Percentiles rank a stretch among this genome's conserved stretches.
Conservation (phyloP, 2,888 invertebrate species). For the Pseudanteris insignis region DNA sequence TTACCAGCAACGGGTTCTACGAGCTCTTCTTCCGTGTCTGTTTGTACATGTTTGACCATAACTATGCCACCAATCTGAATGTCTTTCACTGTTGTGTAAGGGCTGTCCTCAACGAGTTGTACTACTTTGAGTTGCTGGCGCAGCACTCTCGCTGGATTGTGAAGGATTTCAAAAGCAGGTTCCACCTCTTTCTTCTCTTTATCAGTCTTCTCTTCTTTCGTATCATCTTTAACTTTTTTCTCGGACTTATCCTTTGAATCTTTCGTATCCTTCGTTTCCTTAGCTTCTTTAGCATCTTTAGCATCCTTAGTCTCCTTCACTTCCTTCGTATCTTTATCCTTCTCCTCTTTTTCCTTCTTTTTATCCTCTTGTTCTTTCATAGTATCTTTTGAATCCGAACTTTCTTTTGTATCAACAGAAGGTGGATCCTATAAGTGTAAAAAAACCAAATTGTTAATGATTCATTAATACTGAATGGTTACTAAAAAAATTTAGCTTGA, state of each 20-base stretch:
- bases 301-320: conserved; percentile 58
- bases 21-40: conserved; percentile 81
- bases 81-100: conserved; percentile 89
- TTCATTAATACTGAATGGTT: no score
- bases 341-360: conserved; percentile 64
- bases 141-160: conserved; percentile 94
- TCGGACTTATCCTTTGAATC: conserved; percentile 64
- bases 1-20: conserved; percentile 91
- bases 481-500: conserved; percentile 1
- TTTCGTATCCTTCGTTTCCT: conserved; percentile 66
- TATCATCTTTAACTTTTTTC: conserved; percentile 66
- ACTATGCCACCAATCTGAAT: conserved; percentile 95
- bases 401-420: conserved; percentile 55
- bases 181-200: conserved; percentile 86
- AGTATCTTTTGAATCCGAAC: conserved; percentile 57
- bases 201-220: conserved; percentile 65
- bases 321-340: conserved; percentile 61
- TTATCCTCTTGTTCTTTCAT: conserved; percentile 63
- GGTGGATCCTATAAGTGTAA: not conserved
- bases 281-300: conserved; percentile 61
- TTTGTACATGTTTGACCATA: conserved; percentile 87
- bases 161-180: conserved; percentile 87
- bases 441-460: no score
- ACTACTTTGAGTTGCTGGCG: conserved; percentile 87
- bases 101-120: conserved; percentile 80